A percentile compares a stretch with the other conserved stretches of the same genome.
Conservation (phyloP, 1,140 invertebrate genomes). For the Anastrepha ludens region DNA sequence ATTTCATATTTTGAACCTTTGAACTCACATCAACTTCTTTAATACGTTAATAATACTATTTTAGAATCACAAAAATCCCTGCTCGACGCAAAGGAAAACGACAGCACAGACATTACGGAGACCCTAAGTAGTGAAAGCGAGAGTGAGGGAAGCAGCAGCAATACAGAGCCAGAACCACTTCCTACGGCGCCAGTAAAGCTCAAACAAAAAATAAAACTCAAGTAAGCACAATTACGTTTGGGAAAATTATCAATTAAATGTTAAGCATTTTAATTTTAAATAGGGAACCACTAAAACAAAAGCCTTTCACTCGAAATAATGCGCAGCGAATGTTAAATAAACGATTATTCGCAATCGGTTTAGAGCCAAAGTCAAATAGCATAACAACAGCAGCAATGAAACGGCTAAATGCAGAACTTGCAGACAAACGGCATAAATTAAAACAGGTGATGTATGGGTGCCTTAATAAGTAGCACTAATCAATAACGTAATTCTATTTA, state of each 20-base stretch:
- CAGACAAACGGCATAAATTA: conserved; percentile 63
- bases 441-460: conserved; percentile 61
- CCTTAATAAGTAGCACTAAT: background rate
- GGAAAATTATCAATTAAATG: too few species aligned
- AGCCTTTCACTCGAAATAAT: conserved; percentile 62
- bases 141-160: background rate
- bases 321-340: conserved; percentile 62
- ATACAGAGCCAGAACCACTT: background rate
- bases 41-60: too few species aligned
- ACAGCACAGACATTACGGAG: conserved; percentile 45
- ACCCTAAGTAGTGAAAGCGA: conserved; percentile 10
- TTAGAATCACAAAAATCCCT: background rate
- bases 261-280: background rate
- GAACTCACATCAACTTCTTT: too few species aligned
- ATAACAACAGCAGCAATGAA: conserved; percentile 61
- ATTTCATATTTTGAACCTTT: too few species aligned
- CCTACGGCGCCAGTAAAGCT: background rate
- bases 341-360: conserved; percentile 60
- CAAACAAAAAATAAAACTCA: background rate
- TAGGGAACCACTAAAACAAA: conserved; percentile 51
- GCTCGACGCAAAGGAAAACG: background rate
- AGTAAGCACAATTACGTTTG: background rate
- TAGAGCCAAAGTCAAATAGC: conserved; percentile 61
- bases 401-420: conserved; percentile 60
- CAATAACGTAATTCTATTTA: background rate